phyloP scores from a whole-genome alignment of 2,113 vertebrate species.

The Camelus bactrianus region DNA sequence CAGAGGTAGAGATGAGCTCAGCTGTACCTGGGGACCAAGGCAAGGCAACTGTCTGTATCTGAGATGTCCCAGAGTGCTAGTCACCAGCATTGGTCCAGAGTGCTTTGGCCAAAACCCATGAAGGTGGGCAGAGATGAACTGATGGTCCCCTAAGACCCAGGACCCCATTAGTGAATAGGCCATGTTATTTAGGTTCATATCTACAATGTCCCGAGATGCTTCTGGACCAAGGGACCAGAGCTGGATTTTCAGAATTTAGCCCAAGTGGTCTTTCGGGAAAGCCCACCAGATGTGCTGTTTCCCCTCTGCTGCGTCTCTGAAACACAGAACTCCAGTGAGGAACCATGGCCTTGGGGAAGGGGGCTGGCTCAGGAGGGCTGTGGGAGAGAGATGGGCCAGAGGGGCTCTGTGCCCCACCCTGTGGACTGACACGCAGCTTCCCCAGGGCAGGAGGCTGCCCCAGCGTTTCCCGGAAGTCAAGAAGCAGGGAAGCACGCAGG shows the following conservation, averaged over 20 bases:
- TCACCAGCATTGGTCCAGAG: not conserved
- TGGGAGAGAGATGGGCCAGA: not conserved
- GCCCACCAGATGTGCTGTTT: not conserved
- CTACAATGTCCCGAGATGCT: not conserved
- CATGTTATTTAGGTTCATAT: not conserved
- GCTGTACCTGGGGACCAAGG: not conserved
- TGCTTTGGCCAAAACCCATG: not conserved
- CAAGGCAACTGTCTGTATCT: not conserved
- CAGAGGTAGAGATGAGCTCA: not conserved
- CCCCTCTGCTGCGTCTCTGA: not conserved
- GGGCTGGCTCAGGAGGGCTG: not conserved
- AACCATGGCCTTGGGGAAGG: accelerated
- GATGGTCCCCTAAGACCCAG: not conserved
- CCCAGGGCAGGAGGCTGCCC: not conserved
- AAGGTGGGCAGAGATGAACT: not conserved
- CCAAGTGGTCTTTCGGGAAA: not conserved
- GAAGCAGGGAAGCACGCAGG: accelerated
- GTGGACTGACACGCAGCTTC: too few relatives aligned
- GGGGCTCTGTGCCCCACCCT: not conserved
- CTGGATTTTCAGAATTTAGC: not conserved
- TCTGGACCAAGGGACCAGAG: not conserved
- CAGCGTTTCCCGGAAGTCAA: not conserved
- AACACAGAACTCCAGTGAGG: accelerated
- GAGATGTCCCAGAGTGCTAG: not conserved
- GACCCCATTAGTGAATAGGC: not conserved